Conservation (phyloP, 2,113 vertebrate species). For the Elachura formosa region DNA sequence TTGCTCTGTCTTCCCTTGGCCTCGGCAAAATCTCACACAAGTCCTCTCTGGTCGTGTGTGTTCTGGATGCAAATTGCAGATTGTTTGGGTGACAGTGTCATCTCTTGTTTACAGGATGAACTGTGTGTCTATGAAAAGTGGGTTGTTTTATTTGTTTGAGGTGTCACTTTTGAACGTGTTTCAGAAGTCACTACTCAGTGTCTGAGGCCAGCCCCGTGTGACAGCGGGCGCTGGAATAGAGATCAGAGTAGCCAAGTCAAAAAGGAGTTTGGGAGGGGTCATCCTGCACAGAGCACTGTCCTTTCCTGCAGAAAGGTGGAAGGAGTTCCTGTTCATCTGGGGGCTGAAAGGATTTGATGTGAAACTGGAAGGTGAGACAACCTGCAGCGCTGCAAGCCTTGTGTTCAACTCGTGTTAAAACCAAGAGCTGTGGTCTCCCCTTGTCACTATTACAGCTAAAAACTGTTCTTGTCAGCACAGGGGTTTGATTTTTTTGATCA, state of each 20-base stretch:
- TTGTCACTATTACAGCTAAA: neutral
- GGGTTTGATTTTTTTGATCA: neutral
- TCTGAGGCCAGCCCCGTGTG: accelerated
- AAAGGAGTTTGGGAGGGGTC: neutral
- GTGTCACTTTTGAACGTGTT: neutral
- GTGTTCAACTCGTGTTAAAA: neutral
- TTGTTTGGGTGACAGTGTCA: neutral
- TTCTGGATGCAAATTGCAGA: neutral
- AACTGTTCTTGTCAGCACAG: neutral
- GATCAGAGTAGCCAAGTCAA: neutral
- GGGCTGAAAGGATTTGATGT: neutral
- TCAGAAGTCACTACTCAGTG: neutral
- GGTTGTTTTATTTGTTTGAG: neutral
- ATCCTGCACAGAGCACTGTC: neutral
- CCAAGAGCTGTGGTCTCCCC: neutral
- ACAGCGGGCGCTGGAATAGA: neutral
- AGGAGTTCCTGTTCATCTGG: neutral
- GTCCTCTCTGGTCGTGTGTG: neutral
- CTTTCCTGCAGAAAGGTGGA: neutral
- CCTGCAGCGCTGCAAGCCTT: neutral
- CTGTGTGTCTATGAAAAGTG: neutral
- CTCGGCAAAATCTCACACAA: neutral
- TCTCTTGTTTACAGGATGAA: neutral
- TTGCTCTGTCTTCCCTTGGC: neutral
- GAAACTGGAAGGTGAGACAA: neutral